These are phyloP conservation scores for Clitarchus hookeri DNA, from an alignment of 2,888 invertebrate species.

Conservation along the genomic window DNA sequence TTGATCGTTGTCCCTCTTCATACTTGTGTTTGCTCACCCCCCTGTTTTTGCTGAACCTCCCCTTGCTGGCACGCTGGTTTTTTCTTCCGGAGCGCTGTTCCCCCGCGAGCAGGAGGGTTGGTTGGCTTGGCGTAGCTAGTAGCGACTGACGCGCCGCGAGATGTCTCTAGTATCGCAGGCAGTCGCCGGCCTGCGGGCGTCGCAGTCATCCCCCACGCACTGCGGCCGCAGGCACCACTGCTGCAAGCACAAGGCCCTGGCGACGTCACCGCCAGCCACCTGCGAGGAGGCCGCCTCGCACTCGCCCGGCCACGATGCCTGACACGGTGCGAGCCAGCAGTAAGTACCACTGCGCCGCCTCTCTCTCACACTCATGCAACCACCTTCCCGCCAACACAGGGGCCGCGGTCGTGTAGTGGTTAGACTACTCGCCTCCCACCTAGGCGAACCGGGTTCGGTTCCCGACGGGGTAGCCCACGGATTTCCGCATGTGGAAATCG, in stretches of 20 bases:
- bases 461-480: too few species aligned
- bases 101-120: slow-evolving; percentile 53
- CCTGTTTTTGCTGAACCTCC: not conserved
- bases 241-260: slow-evolving; percentile 32
- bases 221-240: slow-evolving; percentile 38
- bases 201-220: slow-evolving; percentile 24
- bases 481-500: too few species aligned
- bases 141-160: slow-evolving; percentile 56
- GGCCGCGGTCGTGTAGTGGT: too few species aligned
- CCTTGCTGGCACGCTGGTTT: not conserved
- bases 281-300: slow-evolving; percentile 20
- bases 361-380: too few species aligned
- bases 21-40: not conserved
- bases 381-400: too few species aligned
- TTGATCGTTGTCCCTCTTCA: too few species aligned
- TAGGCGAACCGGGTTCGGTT: too few species aligned
- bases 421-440: too few species aligned
- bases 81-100: not conserved
- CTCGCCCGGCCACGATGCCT: slow-evolving; percentile 31
- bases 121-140: slow-evolving; percentile 60
- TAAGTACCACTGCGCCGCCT: slow-evolving; percentile 30
- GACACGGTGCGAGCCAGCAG: slow-evolving; percentile 36
- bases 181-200: slow-evolving; percentile 55
- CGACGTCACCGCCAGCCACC: not conserved
- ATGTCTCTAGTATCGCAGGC: slow-evolving; percentile 65